phyloP scores from a whole-genome alignment of 2,113 vertebrate genomes.

The Acrocephalus arundinaceus region DNA sequence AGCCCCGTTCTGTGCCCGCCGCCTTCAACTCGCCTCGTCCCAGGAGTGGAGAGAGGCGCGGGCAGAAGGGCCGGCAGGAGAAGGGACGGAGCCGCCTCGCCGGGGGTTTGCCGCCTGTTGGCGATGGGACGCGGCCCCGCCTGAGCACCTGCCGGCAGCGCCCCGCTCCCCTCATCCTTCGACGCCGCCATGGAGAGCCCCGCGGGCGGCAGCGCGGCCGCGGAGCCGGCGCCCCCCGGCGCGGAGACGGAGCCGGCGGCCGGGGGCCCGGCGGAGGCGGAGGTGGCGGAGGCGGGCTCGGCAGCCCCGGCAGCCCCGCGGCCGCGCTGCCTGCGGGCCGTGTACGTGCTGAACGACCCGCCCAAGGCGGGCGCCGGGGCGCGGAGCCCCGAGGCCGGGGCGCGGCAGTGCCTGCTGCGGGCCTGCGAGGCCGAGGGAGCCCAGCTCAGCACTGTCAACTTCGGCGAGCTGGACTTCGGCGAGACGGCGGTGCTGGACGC shows the following conservation, averaged over 20 bases:
- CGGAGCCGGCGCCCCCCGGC: not conserved
- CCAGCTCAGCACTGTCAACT: conserved; percentile 83
- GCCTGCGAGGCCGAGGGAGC: conserved; percentile 88
- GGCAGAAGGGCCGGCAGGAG: not conserved
- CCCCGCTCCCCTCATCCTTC: not conserved
- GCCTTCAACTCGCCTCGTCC: not conserved
- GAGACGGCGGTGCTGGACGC: conserved; percentile 87
- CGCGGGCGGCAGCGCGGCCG: not conserved
- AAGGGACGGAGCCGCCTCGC: too few species aligned
- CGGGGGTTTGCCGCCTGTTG: not conserved
- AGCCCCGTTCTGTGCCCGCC: not conserved
- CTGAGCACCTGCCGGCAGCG: conserved; percentile 24
- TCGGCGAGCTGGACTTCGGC: conserved; percentile 89
- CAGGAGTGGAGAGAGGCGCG: not conserved
- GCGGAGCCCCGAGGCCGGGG: conserved; percentile 86
- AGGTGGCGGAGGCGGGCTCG: conserved; percentile 17
- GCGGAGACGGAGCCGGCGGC: not conserved
- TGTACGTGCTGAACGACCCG: conserved; percentile 84
- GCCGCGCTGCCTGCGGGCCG: conserved; percentile 79
- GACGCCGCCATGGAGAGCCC: conserved; percentile 22
- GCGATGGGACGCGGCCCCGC: not conserved
- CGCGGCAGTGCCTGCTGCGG: conserved; percentile 81
- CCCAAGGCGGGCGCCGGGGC: conserved; percentile 68
- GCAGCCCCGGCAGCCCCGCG: conserved; percentile 11
- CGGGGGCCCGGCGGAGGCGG: not conserved